Evolutionary conservation across 2,888 invertebrate genomes (phyloP).

Genomic region (Andrena marginata): DNA sequence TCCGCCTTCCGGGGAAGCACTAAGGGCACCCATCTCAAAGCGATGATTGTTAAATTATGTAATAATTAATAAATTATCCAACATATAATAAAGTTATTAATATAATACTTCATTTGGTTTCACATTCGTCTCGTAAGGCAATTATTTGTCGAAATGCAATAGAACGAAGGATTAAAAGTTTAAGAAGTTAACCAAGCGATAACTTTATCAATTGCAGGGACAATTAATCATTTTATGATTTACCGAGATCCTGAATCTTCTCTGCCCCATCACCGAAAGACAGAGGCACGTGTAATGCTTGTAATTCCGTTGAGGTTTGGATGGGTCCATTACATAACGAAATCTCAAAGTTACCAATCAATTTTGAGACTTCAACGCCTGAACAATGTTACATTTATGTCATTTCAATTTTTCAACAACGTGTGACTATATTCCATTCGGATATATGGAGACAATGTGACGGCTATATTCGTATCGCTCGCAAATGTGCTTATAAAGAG

Average conservation of each 20-base stretch:
- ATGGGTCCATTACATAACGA: slow-evolving; percentile 62
- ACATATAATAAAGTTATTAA: neutral
- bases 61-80: slow-evolving; percentile 33
- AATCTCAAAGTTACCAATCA: slow-evolving; percentile 52
- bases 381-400: slow-evolving; percentile 52
- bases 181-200: neutral
- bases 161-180: neutral
- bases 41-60: slow-evolving; percentile 44
- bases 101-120: neutral
- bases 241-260: slow-evolving; percentile 66
- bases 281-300: slow-evolving; percentile 57
- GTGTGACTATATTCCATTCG: neutral
- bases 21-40: slow-evolving; percentile 67
- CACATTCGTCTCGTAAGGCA: neutral
- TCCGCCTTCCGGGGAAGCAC: slow-evolving; percentile 57
- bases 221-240: slow-evolving; percentile 40
- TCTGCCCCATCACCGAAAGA: slow-evolving; percentile 65
- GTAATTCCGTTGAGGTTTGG: slow-evolving; percentile 40
- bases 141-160: slow-evolving; percentile 6
- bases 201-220: slow-evolving; percentile 3
- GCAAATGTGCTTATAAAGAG: neutral
- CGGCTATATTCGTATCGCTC: slow-evolving; percentile 15
- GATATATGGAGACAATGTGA: neutral
- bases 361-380: slow-evolving; percentile 53
- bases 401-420: slow-evolving; percentile 31